Conservation (phyloP, 2,888 invertebrate genomes). For the Drosophila kambysellisi region DNA sequence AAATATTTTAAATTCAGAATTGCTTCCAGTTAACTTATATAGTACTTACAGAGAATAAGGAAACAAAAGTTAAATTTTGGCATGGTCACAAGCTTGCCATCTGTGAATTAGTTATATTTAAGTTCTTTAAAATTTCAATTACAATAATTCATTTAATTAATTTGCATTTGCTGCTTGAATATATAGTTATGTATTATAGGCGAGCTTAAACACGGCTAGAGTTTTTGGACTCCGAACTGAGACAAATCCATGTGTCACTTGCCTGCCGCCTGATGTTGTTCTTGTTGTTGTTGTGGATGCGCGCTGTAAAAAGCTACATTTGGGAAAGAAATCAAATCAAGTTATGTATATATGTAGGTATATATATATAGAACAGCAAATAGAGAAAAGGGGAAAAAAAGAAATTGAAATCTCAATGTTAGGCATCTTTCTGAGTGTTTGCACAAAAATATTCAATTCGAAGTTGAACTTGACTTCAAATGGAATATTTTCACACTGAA, state of each 20-base stretch:
- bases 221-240: slow-evolving; percentile 54
- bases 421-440: slow-evolving; percentile 41
- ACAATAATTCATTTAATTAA: slow-evolving; percentile 71
- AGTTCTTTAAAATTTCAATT: slow-evolving; percentile 70
- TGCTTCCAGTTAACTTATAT: background rate
- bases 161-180: slow-evolving; percentile 52
- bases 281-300: slow-evolving; percentile 43
- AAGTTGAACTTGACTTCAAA: slow-evolving; percentile 58
- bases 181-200: slow-evolving; percentile 45
- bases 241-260: slow-evolving; percentile 41
- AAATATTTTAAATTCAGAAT: background rate
- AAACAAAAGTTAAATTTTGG: slow-evolving; percentile 42
- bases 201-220: slow-evolving; percentile 51
- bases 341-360: slow-evolving; percentile 66
- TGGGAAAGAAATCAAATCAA: slow-evolving; percentile 80
- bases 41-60: slow-evolving; percentile 2
- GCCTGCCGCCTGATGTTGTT: slow-evolving; percentile 41
- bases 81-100: slow-evolving; percentile 76
- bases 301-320: slow-evolving; percentile 79
- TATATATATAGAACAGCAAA: slow-evolving; percentile 66
- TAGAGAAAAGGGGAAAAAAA: slow-evolving; percentile 39
- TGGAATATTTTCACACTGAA: slow-evolving; percentile 58
- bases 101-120: slow-evolving; percentile 68
- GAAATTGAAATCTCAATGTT: slow-evolving; percentile 53
- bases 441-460: slow-evolving; percentile 64